These are phyloP conservation scores for Temnothorax unifasciatus DNA, from an alignment of 2,888 invertebrate species.

Conservation along the genomic window DNA sequence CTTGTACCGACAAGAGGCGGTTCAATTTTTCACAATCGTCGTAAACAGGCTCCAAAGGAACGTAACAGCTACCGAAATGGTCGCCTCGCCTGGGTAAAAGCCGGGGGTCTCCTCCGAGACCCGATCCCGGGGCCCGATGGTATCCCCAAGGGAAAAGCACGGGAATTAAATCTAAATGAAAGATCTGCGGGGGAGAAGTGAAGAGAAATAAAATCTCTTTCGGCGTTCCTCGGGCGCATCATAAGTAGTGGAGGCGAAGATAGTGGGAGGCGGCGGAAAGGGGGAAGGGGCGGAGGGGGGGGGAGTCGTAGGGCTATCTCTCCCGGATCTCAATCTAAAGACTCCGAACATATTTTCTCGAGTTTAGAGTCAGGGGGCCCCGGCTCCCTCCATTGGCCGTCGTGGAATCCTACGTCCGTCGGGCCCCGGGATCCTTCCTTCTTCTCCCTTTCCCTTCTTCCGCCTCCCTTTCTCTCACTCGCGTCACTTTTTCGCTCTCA, in stretches of 20 bases:
- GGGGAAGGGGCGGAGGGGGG: slow-evolving; percentile 41
- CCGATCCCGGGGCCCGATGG: slow-evolving; percentile 24
- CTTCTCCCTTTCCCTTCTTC: slow-evolving; percentile 62
- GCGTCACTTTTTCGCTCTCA: slow-evolving; percentile 58
- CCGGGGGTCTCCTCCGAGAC: slow-evolving; percentile 30
- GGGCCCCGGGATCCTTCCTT: slow-evolving; percentile 53
- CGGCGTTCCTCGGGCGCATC: slow-evolving; percentile 67
- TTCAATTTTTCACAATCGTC: slow-evolving; percentile 53
- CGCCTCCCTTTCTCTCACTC: slow-evolving; percentile 42
- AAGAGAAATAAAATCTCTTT: slow-evolving; percentile 61
- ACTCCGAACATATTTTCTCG: slow-evolving; percentile 80
- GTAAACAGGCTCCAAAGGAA: slow-evolving; percentile 46
- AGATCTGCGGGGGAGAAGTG: slow-evolving; percentile 65
- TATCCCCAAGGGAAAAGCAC: slow-evolving; percentile 47
- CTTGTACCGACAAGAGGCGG: slow-evolving; percentile 20
- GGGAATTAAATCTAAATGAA: slow-evolving; percentile 77
- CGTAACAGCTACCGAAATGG: slow-evolving; percentile 60
- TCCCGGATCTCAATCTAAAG: slow-evolving; percentile 76
- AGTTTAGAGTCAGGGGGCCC: slow-evolving; percentile 77
- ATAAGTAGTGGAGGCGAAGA: slow-evolving; percentile 39
- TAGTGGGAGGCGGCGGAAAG: slow-evolving; percentile 33
- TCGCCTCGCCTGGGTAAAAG: slow-evolving; percentile 42
- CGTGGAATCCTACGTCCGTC: slow-evolving; percentile 71
- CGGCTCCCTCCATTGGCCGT: slow-evolving; percentile 72
- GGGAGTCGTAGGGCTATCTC: slow-evolving; percentile 70